These are phyloP conservation scores for Olivierus martensii DNA, from an alignment of 1,140 invertebrate species.

Conservation along the genomic window DNA sequence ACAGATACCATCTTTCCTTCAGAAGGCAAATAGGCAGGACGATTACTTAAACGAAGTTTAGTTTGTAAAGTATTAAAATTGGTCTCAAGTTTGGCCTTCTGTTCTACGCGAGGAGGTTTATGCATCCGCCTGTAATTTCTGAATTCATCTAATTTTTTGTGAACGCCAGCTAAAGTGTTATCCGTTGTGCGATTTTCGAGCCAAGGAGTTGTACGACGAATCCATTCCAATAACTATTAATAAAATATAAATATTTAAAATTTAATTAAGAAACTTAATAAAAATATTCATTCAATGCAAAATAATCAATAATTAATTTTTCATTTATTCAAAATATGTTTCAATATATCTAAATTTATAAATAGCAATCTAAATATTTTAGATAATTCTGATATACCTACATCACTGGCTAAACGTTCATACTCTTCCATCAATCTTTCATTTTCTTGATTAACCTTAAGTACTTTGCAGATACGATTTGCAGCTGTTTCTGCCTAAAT, in stretches of 20 bases:
- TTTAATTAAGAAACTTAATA: not conserved
- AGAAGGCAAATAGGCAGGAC: constrained; percentile 96
- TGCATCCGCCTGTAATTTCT: constrained; percentile 94
- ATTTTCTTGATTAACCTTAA: constrained; percentile 99
- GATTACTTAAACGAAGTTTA: constrained; percentile 86
- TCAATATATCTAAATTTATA: not conserved
- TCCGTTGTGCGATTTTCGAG: constrained; percentile 91
- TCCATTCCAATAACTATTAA: constrained; percentile 86
- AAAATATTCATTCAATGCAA: not conserved
- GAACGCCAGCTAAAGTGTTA: constrained; percentile 91
- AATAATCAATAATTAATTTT: not conserved
- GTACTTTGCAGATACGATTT: constrained; percentile 97
- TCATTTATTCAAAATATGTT: not conserved
- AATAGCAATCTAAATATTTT: not conserved
- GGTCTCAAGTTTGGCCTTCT: constrained; percentile 95
- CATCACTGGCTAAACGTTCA: constrained; percentile 90
- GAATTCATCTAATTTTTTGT: constrained; percentile 96
- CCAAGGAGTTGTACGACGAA: constrained; percentile 94
- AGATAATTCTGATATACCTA: constrained; percentile 40
- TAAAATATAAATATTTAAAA: constrained; percentile 2
- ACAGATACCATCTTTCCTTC: constrained; percentile 97
- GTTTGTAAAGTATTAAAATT: constrained; percentile 99
- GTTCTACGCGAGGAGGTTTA: constrained; percentile 96
- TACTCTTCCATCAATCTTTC: constrained; percentile 99
- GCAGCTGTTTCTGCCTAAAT: constrained; percentile 94